Conservation (phyloP, 2,888 invertebrate species). For the Amphipyra tragopoginis region DNA sequence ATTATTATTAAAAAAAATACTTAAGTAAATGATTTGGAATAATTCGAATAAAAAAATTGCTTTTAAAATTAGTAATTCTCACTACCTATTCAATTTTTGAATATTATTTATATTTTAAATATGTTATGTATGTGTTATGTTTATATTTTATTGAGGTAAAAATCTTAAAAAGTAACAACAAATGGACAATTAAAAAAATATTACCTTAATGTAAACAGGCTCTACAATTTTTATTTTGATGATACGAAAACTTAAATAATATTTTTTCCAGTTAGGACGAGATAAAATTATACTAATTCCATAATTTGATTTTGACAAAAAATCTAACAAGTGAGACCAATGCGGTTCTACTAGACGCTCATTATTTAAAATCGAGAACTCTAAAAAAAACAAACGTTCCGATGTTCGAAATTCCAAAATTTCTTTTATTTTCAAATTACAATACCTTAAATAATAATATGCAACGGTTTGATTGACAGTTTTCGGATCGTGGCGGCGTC, state of each 20-base stretch:
- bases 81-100: no score
- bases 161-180: no score
- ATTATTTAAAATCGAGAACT: constrained; percentile 53
- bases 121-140: no score
- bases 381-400: constrained; percentile 52
- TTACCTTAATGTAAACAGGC: no score
- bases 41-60: no score
- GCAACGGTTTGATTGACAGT: constrained; percentile 64
- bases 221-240: no score
- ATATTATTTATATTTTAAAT: no score
- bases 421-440: constrained; percentile 63
- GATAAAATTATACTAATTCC: constrained; percentile 29
- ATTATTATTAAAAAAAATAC: not conserved
- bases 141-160: no score
- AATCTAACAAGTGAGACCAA: constrained; percentile 37
- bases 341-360: constrained; percentile 37
- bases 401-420: constrained; percentile 60
- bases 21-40: no score
- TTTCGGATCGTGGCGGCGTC: constrained; percentile 61
- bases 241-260: not conserved
- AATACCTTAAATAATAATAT: constrained; percentile 64
- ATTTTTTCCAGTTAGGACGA: constrained; percentile 6
- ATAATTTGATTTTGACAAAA: constrained; percentile 36
- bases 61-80: no score
- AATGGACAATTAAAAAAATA: no score